phyloP scores from a whole-genome alignment of 2,113 vertebrate species.

The Corythaeola cristata region DNA sequence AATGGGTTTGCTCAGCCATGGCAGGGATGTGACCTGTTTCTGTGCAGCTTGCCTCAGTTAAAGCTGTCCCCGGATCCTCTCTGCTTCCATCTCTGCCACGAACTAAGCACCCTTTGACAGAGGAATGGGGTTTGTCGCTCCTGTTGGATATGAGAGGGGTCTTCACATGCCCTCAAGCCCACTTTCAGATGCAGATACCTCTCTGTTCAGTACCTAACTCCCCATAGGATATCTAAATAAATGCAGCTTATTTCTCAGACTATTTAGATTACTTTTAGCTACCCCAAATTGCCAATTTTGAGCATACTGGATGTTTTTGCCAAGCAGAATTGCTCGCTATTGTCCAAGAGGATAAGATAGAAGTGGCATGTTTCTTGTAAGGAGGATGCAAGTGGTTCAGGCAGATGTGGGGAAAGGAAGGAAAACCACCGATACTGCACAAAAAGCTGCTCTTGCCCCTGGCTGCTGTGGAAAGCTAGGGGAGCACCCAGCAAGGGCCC shows the following conservation, averaged over 20 bases:
- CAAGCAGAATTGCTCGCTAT: not conserved
- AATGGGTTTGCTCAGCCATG: rapidly evolving
- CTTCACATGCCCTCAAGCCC: not conserved
- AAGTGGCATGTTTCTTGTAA: not conserved
- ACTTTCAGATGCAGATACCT: not conserved
- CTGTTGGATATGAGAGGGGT: not conserved
- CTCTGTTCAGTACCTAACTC: not conserved
- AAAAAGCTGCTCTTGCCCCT: not conserved
- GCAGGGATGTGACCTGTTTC: not conserved
- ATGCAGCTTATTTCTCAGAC: not conserved
- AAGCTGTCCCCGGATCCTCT: not conserved
- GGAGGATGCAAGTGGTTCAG: constrained; percentile 11
- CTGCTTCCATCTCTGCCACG: not conserved
- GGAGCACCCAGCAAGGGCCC: not conserved
- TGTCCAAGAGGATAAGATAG: not conserved
- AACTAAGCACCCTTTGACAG: not conserved
- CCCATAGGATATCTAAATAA: not conserved
- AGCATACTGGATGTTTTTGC: not conserved
- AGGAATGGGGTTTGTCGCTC: not conserved
- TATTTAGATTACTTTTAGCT: not conserved
- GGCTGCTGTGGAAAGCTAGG: not conserved
- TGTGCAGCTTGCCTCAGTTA: not conserved
- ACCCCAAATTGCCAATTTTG: not conserved
- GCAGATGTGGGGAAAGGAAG: not conserved
- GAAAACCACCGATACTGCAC: not conserved